Evolutionary conservation across 2,888 invertebrate species (phyloP).

Genomic region (Pammene fasciana): DNA sequence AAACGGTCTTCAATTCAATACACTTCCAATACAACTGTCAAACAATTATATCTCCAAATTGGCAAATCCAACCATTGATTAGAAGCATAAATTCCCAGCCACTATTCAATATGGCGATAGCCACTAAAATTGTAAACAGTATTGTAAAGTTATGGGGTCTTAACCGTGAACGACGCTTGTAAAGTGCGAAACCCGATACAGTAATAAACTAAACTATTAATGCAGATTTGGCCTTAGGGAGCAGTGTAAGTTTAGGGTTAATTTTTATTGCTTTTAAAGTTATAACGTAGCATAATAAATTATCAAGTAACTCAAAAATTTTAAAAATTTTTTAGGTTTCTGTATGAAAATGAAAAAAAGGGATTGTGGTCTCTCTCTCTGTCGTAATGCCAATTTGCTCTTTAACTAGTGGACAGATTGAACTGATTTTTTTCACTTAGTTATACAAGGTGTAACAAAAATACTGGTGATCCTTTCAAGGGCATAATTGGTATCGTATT

Average conservation of each 20-base stretch:
- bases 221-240: slow-evolving; percentile 9
- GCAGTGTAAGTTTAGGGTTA: slow-evolving; percentile 5
- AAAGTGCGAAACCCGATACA: slow-evolving; percentile 16
- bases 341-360: too few species aligned
- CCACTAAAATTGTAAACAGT: slow-evolving; percentile 25
- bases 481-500: too few species aligned
- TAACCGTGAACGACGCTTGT: slow-evolving; percentile 13
- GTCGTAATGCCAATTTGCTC: too few species aligned
- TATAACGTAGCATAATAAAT: too few species aligned
- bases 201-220: slow-evolving; percentile 23
- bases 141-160: slow-evolving; percentile 24
- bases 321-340: too few species aligned
- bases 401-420: too few species aligned
- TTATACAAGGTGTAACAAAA: too few species aligned
- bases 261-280: background rate
- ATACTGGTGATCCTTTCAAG: too few species aligned
- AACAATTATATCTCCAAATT: background rate
- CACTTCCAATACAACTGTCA: background rate
- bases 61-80: background rate
- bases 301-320: too few species aligned
- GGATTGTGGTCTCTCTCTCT: too few species aligned
- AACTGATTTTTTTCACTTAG: too few species aligned
- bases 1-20: background rate
- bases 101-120: slow-evolving; percentile 13
- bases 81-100: slow-evolving; percentile 2